A percentile compares a stretch with the other conserved stretches of the same genome.
Conservation (phyloP, 1,140 invertebrate genomes). For the Steinernema feltiae region DNA sequence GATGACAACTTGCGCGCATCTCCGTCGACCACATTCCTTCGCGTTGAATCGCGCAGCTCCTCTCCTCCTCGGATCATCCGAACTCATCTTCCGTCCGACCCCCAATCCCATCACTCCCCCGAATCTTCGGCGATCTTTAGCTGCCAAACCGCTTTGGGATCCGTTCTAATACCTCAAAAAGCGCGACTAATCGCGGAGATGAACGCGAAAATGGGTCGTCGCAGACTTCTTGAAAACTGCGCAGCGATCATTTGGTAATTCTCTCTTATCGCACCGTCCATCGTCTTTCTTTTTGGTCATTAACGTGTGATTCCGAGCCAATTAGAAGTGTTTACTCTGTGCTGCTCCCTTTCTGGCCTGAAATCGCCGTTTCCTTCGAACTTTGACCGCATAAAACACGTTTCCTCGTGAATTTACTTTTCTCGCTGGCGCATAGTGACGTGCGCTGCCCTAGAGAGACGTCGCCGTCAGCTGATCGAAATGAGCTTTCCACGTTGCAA, state of each 20-base stretch:
- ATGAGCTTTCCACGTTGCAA: no score
- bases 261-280: no score
- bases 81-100: no score
- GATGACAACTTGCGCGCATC: neutral
- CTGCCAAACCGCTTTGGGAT: neutral
- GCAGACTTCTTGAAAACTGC: neutral
- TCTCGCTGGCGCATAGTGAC: neutral
- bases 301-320: neutral
- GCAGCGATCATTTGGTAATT: neutral
- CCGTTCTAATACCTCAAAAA: neutral
- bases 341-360: neutral
- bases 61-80: no score
- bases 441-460: no score
- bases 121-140: no score
- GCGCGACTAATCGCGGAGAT: neutral
- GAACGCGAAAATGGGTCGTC: neutral
- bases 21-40: neutral
- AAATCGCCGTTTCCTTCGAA: neutral
- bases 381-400: neutral
- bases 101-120: no score
- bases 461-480: no score
- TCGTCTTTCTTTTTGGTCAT: no score
- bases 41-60: neutral
- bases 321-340: neutral
- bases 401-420: neutral